A percentile compares a stretch with the other conserved stretches of the same genome.
These are phyloP conservation scores for Nannobrachium achirus DNA, from an alignment of 2,113 vertebrate species.

Conservation along the genomic window DNA sequence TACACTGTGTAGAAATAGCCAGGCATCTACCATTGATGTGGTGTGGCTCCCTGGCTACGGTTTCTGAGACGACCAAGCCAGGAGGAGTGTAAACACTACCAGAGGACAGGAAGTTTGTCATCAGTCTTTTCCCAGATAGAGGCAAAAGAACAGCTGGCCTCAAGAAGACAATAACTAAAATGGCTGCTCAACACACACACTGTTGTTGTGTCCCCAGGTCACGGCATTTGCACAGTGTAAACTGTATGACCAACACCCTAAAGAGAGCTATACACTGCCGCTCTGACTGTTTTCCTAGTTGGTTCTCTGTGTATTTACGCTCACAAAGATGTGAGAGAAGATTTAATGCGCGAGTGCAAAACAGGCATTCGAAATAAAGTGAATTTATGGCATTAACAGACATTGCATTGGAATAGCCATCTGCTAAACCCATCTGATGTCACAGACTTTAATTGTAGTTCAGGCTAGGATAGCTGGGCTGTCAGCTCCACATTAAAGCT, in stretches of 20 bases:
- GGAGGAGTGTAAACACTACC: slow-evolving; percentile 71
- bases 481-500: slow-evolving; percentile 33
- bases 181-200: slow-evolving; percentile 8
- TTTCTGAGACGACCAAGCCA: slow-evolving; percentile 55
- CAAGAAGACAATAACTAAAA: slow-evolving; percentile 39
- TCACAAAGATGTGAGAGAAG: slow-evolving; percentile 23
- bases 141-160: slow-evolving; percentile 62
- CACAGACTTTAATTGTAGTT: slow-evolving; percentile 54
- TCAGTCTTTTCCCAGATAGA: slow-evolving; percentile 62
- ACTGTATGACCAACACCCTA: slow-evolving; percentile 26
- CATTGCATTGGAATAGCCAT: slow-evolving; percentile 24
- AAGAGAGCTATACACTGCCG: slow-evolving; percentile 45
- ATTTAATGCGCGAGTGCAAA: slow-evolving; percentile 13
- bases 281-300: slow-evolving; percentile 8
- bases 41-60: slow-evolving; percentile 62
- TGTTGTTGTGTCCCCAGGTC: slow-evolving; percentile 12
- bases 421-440: slow-evolving; percentile 55
- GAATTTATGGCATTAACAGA: slow-evolving; percentile 47
- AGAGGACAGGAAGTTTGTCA: slow-evolving; percentile 71
- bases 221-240: slow-evolving; percentile 29
- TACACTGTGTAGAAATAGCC: slow-evolving; percentile 61
- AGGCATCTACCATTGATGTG: slow-evolving; percentile 66
- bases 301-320: slow-evolving; percentile 42
- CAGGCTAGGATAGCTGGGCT: slow-evolving; percentile 40
- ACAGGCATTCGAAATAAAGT: slow-evolving; percentile 35